Conservation (phyloP, 2,113 vertebrate species). For the Phycodurus eques region DNA sequence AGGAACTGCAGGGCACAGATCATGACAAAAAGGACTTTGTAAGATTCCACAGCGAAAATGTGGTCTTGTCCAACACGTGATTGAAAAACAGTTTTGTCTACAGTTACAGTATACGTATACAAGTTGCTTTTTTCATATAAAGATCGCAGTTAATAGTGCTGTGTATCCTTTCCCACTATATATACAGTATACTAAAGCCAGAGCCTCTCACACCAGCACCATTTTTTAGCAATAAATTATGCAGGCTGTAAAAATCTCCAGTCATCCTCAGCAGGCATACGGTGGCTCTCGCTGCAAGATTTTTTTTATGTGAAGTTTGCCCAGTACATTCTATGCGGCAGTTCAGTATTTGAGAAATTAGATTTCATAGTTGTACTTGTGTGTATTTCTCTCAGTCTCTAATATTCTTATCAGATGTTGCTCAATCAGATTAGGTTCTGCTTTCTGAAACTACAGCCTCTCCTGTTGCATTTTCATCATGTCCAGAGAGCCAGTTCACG, state of each 20-base stretch:
- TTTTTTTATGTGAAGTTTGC: slow-evolving; percentile 31
- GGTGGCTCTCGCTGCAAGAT: slow-evolving; percentile 12
- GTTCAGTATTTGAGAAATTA: slow-evolving; percentile 27
- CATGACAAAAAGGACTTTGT: too few relatives aligned
- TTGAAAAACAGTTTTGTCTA: too few relatives aligned
- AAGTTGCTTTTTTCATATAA: not conserved
- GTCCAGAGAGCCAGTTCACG: slow-evolving; percentile 4
- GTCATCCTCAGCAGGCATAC: slow-evolving; percentile 18
- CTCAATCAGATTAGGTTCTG: slow-evolving; percentile 43
- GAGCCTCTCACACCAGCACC: slow-evolving; percentile 21
- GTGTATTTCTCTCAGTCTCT: slow-evolving; percentile 13
- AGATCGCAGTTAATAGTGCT: not conserved
- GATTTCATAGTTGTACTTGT: slow-evolving; percentile 26
- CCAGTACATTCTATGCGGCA: slow-evolving; percentile 3
- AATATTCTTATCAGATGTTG: slow-evolving; percentile 24
- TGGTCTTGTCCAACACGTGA: too few relatives aligned
- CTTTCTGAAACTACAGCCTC: slow-evolving; percentile 23
- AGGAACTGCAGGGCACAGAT: too few relatives aligned
- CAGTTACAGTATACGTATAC: not conserved
- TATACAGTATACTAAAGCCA: slow-evolving; percentile 14
- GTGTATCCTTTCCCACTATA: not conserved
- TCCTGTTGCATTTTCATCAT: slow-evolving; percentile 37
- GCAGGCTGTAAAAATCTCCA: slow-evolving; percentile 6
- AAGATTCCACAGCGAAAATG: too few relatives aligned
- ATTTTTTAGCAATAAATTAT: slow-evolving; percentile 22